Evolutionary conservation across 2,888 invertebrate genomes (phyloP).

Genomic region (Nemoura dubitans): DNA sequence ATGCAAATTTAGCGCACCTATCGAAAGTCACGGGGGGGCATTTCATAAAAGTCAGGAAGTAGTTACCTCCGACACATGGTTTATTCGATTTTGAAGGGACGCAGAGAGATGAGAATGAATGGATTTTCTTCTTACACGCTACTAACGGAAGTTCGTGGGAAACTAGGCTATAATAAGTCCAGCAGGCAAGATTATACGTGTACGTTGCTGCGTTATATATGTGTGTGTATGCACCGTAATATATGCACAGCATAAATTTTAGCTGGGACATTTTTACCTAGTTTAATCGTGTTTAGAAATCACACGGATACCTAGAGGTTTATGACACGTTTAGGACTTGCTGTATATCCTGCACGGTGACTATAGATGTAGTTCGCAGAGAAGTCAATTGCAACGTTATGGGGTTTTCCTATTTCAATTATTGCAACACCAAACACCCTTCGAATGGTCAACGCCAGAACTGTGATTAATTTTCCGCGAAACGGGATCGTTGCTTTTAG

Average conservation of each 20-base stretch:
- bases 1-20: not conserved
- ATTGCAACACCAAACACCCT: no score
- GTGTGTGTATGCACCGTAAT: not conserved
- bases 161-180: not conserved
- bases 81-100: slow-evolving; percentile 4
- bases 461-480: no score
- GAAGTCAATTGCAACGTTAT: no score
- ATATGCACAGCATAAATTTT: not conserved
- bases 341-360: no score
- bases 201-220: not conserved
- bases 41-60: slow-evolving; percentile 4
- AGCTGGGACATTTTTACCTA: not conserved
- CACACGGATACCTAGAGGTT: not conserved
- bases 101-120: not conserved
- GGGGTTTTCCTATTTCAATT: no score
- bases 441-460: no score
- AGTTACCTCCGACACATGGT: not conserved
- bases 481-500: no score
- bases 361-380: no score
- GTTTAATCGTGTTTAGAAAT: not conserved
- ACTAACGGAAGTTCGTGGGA: slow-evolving; percentile 1
- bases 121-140: not conserved
- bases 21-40: not conserved
- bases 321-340: not conserved
- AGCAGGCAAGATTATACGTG: slow-evolving; percentile 3